Percentiles rank a stretch among this genome's conserved stretches.
phyloP scores from a whole-genome alignment of 2,888 invertebrate species.

The Stenoptilia bipunctidactyla region DNA sequence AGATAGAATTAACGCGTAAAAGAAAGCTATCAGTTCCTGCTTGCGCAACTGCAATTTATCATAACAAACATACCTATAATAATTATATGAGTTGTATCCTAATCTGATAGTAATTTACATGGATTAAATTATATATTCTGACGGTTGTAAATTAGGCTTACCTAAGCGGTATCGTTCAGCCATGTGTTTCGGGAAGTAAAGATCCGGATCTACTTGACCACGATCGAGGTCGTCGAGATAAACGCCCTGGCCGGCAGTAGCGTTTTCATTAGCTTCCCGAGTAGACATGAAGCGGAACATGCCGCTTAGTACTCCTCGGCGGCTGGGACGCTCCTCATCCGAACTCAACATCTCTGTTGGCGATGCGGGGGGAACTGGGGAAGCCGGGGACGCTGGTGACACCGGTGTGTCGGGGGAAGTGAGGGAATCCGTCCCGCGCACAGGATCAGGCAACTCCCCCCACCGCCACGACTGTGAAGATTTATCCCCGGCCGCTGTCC shows the following conservation, averaged over 20 bases:
- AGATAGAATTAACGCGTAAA: background rate
- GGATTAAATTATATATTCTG: too few relatives aligned
- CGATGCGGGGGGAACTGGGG: conserved; percentile 38
- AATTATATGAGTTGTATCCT: too few relatives aligned
- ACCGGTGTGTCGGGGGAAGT: conserved; percentile 23
- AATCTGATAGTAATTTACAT: too few relatives aligned
- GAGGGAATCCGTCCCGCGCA: conserved; percentile 29
- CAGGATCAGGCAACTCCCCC: conserved; percentile 85
- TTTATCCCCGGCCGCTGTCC: conserved; percentile 50
- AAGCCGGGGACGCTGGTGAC: conserved; percentile 29
- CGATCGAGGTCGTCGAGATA: conserved; percentile 93
- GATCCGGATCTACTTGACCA: conserved; percentile 94
- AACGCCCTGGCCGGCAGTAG: conserved; percentile 86
- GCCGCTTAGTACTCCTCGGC: conserved; percentile 84
- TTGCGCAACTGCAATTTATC: too few relatives aligned
- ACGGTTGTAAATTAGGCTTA: conserved; percentile 18
- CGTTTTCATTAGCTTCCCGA: conserved; percentile 55
- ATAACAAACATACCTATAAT: too few relatives aligned
- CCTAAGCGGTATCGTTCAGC: conserved; percentile 54
- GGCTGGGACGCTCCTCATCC: conserved; percentile 57
- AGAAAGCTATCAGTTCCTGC: background rate
- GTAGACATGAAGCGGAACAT: conserved; percentile 92
- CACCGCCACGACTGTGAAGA: conserved; percentile 86
- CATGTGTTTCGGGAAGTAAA: conserved; percentile 85
- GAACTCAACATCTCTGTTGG: conserved; percentile 57